Evolutionary conservation across 2,888 invertebrate genomes (phyloP).

Genomic region (Lamproptera curius): DNA sequence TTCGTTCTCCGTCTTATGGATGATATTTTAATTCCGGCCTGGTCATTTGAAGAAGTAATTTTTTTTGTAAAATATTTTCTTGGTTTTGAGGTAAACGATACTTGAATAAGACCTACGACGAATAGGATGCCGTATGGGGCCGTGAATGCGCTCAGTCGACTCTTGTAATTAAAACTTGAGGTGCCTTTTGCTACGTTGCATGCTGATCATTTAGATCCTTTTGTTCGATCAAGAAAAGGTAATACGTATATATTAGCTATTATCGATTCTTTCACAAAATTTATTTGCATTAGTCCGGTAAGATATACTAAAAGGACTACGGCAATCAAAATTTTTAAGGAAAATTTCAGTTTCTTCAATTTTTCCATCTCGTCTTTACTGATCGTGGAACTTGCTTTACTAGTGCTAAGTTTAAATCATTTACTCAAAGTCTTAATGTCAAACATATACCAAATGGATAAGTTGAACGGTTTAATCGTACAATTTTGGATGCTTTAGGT

Average conservation of each 20-base stretch:
- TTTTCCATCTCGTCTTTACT: not conserved
- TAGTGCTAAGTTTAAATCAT: slow-evolving; percentile 15
- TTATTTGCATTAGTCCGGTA: slow-evolving; percentile 7
- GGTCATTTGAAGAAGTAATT: slow-evolving; percentile 19
- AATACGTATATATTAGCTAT: slow-evolving; percentile 39
- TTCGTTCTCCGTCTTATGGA: slow-evolving; percentile 22
- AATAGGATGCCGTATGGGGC: slow-evolving; percentile 13
- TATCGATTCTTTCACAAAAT: slow-evolving; percentile 46
- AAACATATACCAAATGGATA: slow-evolving; percentile 24
- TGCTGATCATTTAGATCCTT: slow-evolving; percentile 49
- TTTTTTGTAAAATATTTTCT: slow-evolving; percentile 18
- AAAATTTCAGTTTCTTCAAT: not conserved
- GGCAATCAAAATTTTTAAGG: no score
- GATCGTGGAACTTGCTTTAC: not conserved
- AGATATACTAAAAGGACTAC: no score
- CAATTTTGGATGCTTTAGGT: not conserved
- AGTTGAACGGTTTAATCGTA: slow-evolving; percentile 15
- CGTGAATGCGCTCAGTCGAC: slow-evolving; percentile 11
- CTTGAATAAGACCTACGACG: slow-evolving; percentile 17
- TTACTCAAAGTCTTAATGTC: slow-evolving; percentile 9
- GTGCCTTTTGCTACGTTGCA: slow-evolving; percentile 45
- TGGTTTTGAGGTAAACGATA: slow-evolving; percentile 17
- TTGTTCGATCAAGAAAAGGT: slow-evolving; percentile 31
- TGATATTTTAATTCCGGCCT: slow-evolving; percentile 23
- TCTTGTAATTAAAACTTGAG: slow-evolving; percentile 30